A percentile compares a stretch with the other conserved stretches of the same genome.
phyloP scores from a whole-genome alignment of 2,888 invertebrate genomes.

The Ormyrus labotus region DNA sequence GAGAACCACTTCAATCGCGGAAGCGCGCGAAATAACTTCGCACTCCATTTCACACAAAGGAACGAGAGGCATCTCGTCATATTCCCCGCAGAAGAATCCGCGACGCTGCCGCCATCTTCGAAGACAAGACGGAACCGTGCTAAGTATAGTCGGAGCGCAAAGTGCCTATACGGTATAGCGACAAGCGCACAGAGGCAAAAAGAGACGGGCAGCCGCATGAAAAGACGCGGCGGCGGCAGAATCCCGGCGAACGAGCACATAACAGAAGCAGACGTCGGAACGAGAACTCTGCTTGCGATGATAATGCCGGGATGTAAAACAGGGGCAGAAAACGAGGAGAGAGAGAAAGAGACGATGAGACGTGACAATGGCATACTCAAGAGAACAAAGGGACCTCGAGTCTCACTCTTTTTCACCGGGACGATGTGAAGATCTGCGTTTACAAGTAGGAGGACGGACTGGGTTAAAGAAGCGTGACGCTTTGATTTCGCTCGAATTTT shows the following conservation, averaged over 20 bases:
- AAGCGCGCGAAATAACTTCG: too few relatives aligned
- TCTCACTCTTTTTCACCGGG: not conserved
- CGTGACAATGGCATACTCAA: not conserved
- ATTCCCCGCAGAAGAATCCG: too few relatives aligned
- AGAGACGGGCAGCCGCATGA: not conserved
- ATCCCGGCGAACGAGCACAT: not conserved
- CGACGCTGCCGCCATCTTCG: too few relatives aligned
- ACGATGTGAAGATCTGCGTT: not conserved
- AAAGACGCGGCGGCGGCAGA: not conserved
- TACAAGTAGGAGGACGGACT: not conserved
- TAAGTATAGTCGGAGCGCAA: too few relatives aligned
- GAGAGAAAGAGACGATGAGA: not conserved
- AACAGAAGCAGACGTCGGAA: not conserved
- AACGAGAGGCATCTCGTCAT: too few relatives aligned
- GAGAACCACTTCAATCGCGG: too few relatives aligned
- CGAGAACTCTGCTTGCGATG: not conserved
- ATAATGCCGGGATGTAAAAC: not conserved
- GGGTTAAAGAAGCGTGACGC: not conserved
- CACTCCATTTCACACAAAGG: too few relatives aligned
- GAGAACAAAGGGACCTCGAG: slow-evolving; percentile 7
- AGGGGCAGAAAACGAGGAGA: not conserved
- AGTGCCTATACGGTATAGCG: not conserved
- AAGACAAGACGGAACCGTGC: too few relatives aligned
- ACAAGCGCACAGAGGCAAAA: not conserved
- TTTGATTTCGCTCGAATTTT: not conserved